Evolutionary conservation across 2,113 vertebrate genomes (phyloP).

Genomic region (Motacilla alba): DNA sequence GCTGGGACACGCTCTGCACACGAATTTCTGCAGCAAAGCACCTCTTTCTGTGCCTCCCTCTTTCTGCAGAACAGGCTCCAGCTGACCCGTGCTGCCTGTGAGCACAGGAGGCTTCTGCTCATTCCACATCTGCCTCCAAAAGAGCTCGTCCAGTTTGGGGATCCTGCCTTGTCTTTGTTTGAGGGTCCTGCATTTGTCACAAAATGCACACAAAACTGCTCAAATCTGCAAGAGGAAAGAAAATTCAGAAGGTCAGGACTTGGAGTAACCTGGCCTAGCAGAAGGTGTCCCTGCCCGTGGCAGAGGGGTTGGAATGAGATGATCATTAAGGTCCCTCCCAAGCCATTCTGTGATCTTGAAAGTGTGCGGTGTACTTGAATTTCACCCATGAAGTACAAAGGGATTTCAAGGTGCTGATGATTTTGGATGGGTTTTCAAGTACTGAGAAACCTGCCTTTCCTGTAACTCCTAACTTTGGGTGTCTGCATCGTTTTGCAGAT

Average conservation of each 20-base stretch:
- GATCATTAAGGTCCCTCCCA: not conserved
- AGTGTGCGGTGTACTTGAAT: not conserved
- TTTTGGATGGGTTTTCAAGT: not conserved
- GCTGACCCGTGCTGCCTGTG: not conserved
- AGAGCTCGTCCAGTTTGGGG: not conserved
- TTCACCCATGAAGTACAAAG: not conserved
- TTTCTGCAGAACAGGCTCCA: not conserved
- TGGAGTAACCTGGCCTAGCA: accelerated
- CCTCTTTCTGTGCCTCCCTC: not conserved
- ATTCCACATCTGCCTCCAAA: not conserved
- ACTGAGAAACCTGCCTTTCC: not conserved
- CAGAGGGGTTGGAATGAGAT: not conserved
- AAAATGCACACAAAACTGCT: accelerated
- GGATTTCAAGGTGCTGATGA: not conserved
- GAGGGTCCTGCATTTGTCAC: not conserved
- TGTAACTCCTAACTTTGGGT: not conserved
- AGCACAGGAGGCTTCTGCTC: not conserved
- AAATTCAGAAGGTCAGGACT: not conserved
- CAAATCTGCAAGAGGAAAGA: not conserved
- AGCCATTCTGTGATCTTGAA: not conserved
- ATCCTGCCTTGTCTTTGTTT: not conserved
- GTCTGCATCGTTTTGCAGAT: not conserved
- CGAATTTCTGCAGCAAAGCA: not conserved
- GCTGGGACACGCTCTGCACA: not conserved
- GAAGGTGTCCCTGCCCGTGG: not conserved